A percentile compares a stretch with the other conserved stretches of the same genome.
phyloP scores from a whole-genome alignment of 2,888 invertebrate genomes.

The Protodeltote pygarga region DNA sequence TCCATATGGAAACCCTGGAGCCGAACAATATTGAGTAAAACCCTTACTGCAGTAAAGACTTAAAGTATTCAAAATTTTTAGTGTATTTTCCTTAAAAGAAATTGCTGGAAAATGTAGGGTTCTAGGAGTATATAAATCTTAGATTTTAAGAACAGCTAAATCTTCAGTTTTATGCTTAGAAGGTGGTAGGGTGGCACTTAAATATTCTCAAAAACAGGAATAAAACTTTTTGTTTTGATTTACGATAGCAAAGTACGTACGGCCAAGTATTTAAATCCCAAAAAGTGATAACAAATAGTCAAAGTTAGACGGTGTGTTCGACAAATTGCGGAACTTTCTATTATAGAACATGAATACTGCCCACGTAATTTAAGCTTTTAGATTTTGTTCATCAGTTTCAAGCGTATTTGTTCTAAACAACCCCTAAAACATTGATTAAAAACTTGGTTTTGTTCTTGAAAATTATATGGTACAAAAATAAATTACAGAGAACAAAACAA shows the following conservation, averaged over 20 bases:
- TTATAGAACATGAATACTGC: slow-evolving; percentile 30
- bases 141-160: too few relatives aligned
- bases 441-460: not conserved
- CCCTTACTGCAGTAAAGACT: too few relatives aligned
- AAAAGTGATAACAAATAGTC: slow-evolving; percentile 49
- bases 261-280: slow-evolving; percentile 41
- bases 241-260: slow-evolving; percentile 35
- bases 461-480: not conserved
- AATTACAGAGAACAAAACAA: too few relatives aligned
- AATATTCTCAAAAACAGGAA: slow-evolving; percentile 19
- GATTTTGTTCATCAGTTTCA: slow-evolving; percentile 22
- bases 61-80: too few relatives aligned
- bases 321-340: slow-evolving; percentile 39
- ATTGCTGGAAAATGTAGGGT: too few relatives aligned
- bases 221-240: slow-evolving; percentile 40
- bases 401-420: slow-evolving; percentile 14
- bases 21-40: too few relatives aligned
- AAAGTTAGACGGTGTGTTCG: slow-evolving; percentile 39
- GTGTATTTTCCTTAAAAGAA: too few relatives aligned
- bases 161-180: too few relatives aligned
- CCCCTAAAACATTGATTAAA: not conserved
- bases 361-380: slow-evolving; percentile 25
- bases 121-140: too few relatives aligned
- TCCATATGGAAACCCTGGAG: too few relatives aligned
- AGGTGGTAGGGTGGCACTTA: too few relatives aligned